Conservation (phyloP, 2,113 vertebrate species). For the Vulpes lagopus region DNA sequence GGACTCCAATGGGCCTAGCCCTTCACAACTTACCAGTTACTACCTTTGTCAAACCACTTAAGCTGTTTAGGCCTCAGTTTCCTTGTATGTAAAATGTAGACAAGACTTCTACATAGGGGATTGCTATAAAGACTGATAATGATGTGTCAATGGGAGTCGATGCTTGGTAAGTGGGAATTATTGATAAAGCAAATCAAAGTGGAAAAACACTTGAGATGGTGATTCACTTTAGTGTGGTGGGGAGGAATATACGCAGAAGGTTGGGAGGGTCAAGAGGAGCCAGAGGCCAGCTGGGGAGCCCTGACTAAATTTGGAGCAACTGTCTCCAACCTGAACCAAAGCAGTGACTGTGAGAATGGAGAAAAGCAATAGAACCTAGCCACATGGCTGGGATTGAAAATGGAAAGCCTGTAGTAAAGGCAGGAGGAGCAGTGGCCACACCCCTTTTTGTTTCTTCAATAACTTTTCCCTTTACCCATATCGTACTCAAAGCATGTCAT, state of each 20-base stretch:
- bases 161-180: neutral
- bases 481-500: neutral
- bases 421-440: neutral
- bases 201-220: neutral
- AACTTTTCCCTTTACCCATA: neutral
- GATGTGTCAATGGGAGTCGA: neutral
- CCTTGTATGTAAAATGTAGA: neutral
- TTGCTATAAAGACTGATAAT: neutral
- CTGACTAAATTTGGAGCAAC: neutral
- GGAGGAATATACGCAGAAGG: neutral
- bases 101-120: neutral
- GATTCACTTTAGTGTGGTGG: neutral
- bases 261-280: neutral
- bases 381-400: neutral
- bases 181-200: neutral
- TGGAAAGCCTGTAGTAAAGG: neutral
- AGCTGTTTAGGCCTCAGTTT: neutral
- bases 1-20: neutral
- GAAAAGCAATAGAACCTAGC: neutral
- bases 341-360: neutral
- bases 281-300: neutral
- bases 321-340: neutral
- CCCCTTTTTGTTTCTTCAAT: neutral
- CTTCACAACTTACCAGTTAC: neutral
- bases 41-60: neutral